Evolutionary conservation across 2,888 invertebrate genomes (phyloP), one percentile per base, ranked within the genome.

Genomic region (Drosophila merina): DNA sequence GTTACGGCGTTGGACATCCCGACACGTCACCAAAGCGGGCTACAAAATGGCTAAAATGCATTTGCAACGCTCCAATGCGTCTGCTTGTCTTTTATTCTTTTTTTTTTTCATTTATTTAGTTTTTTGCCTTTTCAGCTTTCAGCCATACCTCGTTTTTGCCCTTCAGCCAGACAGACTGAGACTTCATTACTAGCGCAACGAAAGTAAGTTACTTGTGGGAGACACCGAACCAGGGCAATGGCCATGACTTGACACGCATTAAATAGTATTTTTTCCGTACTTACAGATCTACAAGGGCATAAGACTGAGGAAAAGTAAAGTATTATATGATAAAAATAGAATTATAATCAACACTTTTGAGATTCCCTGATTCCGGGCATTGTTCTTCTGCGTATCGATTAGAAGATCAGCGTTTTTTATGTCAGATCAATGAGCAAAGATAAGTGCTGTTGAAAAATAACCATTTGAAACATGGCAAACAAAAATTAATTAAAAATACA

Each of bases 11-110:
- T 42, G 69, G 49, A 72, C 74, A 74, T 72, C 56, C 57, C 57
- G 71, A 77, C 81, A 74, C 79, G 79, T 84, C 79, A 78, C 76
- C 82, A 79, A 84, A 81, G 79, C 74, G 59, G 63, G 48, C 42
- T 31, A 71, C 71, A 69, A 76, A 71, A 76, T 71, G 76, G 79
- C 63, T 70, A 78, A 67, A 84, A 79, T 76, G 84, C 84, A 81
- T 84, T 80, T 59, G 81, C 76, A 76, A 76, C 64, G 84, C 78
- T 83, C 62, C 56, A 69, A 63, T 60, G 62, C 48, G 72, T 60
- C 67, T 54, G 72, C 20, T 30, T 60, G 31, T 14, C 14, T 31
- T 26, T 20, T 3, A 31, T 14, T 42, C 28, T 25, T 12, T 25
- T 26, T 14, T 26, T 14, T 14, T 9, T 5, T 50, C 4, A n/a